Conservation (phyloP, 2,888 invertebrate genomes). For the Drymonia ruficornis region DNA sequence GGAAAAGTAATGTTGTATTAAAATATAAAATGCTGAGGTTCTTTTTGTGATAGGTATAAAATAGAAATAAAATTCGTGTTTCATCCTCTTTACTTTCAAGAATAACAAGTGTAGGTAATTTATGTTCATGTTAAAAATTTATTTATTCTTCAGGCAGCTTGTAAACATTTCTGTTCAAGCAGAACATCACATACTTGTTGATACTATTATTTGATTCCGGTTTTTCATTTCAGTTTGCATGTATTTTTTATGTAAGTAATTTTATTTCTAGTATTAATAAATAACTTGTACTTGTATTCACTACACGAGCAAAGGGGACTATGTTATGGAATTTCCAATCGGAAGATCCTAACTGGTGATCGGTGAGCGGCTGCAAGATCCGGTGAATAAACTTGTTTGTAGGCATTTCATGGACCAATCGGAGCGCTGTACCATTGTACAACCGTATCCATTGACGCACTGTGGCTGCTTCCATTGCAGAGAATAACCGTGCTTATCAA, state of each 20-base stretch:
- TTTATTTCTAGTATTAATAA: no score
- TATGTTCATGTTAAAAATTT: neutral
- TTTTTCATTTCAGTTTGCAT: no score
- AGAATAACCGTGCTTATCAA: no score
- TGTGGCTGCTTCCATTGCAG: no score
- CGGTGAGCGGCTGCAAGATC: neutral
- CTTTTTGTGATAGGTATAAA: no score
- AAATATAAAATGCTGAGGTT: conserved; percentile 1
- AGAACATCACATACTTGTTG: no score
- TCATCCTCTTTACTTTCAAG: neutral
- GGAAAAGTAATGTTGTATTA: neutral
- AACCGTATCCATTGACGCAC: neutral
- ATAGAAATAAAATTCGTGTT: neutral
- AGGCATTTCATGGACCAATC: neutral
- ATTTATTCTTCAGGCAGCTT: neutral
- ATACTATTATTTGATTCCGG: no score
- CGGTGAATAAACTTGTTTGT: neutral
- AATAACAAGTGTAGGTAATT: neutral
- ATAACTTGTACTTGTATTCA: no score
- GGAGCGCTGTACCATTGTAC: neutral
- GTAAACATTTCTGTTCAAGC: neutral
- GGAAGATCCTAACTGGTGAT: no score
- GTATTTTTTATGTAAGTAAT: no score
- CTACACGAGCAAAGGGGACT: no score
- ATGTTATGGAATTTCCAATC: no score